These are phyloP conservation scores for Gadus chalcogrammus DNA, from an alignment of 2,113 vertebrate genomes.

Conservation along the genomic window DNA sequence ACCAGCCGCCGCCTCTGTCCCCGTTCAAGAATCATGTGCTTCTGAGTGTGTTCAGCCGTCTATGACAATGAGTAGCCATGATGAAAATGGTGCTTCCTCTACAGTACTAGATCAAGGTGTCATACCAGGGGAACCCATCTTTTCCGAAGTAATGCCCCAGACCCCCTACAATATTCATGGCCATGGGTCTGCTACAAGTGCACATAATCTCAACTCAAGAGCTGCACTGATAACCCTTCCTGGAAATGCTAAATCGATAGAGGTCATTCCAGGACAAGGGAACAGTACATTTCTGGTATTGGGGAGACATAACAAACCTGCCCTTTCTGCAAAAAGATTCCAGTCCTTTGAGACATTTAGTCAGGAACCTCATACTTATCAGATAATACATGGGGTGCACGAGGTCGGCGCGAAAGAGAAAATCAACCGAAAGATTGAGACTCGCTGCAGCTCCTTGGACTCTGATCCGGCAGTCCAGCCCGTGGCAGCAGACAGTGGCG, in stretches of 20 bases:
- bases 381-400: slow-evolving; percentile 20
- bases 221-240: slow-evolving; percentile 75
- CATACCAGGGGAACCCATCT: slow-evolving; percentile 66
- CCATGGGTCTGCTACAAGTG: slow-evolving; percentile 51
- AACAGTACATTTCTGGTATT: slow-evolving; percentile 76
- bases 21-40: slow-evolving; percentile 41
- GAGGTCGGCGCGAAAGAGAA: slow-evolving; percentile 41
- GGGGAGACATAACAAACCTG: slow-evolving; percentile 82
- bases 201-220: slow-evolving; percentile 70
- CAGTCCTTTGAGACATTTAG: slow-evolving; percentile 64
- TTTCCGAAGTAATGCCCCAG: slow-evolving; percentile 58
- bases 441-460: slow-evolving; percentile 58
- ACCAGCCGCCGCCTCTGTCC: slow-evolving; percentile 15
- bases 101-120: slow-evolving; percentile 59
- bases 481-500: slow-evolving; percentile 40
- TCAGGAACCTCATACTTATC: slow-evolving; percentile 37
- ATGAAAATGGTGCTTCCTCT: slow-evolving; percentile 52
- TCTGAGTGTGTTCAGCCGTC: slow-evolving; percentile 32
- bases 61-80: slow-evolving; percentile 27
- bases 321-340: slow-evolving; percentile 68
- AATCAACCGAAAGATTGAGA: slow-evolving; percentile 54
- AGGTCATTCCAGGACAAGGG: slow-evolving; percentile 76
- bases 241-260: slow-evolving; percentile 76
- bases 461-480: slow-evolving; percentile 53
- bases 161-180: slow-evolving; percentile 56